Conservation (phyloP, 2,113 vertebrate species). For the Passer montanus region DNA sequence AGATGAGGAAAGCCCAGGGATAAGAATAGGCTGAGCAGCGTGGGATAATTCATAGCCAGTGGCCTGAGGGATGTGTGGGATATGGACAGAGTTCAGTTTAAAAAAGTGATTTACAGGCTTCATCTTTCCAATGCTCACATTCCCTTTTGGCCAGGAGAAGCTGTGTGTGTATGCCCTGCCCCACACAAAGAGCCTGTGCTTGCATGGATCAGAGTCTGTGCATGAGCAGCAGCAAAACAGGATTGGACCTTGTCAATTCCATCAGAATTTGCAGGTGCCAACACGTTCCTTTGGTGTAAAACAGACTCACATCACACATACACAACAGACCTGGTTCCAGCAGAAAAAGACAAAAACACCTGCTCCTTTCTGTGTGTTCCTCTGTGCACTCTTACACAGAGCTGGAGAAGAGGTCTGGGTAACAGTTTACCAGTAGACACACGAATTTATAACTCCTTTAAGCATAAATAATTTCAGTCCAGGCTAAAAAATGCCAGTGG, state of each 20-base stretch:
- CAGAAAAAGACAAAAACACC: not conserved
- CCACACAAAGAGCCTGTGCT: not conserved
- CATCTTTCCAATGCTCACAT: not conserved
- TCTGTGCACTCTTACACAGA: not conserved
- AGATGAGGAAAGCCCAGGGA: not conserved
- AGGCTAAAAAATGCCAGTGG: not conserved
- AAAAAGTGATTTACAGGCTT: not conserved
- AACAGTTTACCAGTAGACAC: not conserved
- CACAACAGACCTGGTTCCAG: not conserved
- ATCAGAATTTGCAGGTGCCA: not conserved
- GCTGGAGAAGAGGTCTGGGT: not conserved
- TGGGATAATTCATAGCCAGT: not conserved
- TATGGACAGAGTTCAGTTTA: not conserved
- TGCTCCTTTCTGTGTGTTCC: not conserved
- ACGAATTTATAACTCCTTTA: not conserved
- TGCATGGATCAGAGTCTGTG: rapidly evolving
- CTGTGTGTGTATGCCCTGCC: not conserved
- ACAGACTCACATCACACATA: not conserved
- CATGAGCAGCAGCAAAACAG: not conserved
- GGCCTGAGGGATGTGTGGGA: not conserved
- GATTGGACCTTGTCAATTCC: not conserved
- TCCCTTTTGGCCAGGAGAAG: not conserved
- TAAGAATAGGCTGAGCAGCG: not conserved
- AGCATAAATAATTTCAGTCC: not conserved
- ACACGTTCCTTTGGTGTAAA: rapidly evolving